Conservation (phyloP, 2,888 invertebrate genomes). For the Ceramica pisi region DNA sequence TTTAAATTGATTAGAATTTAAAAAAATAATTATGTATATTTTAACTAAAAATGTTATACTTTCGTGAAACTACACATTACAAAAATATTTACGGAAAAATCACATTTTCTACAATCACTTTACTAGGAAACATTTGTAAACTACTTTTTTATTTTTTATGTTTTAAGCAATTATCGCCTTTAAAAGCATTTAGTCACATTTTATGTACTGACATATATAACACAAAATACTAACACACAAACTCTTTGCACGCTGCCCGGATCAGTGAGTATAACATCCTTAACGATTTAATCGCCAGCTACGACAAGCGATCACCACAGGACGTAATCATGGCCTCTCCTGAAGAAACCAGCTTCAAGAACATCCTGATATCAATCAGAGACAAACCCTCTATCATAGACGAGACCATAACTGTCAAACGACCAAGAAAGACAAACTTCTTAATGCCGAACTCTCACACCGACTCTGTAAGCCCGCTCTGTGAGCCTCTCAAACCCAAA, state of each 20-base stretch:
- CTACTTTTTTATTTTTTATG: neutral
- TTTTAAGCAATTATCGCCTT: neutral
- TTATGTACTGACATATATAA: constrained; percentile 2
- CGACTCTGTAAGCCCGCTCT: constrained; percentile 80
- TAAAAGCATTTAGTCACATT: too few species aligned
- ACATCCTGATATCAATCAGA: constrained; percentile 84
- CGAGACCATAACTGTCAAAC: constrained; percentile 83
- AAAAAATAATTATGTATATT: neutral
- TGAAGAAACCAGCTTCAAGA: constrained; percentile 85
- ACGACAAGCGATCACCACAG: constrained; percentile 85
- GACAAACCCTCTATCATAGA: constrained; percentile 83
- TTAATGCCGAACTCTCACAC: constrained; percentile 81
- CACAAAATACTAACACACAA: constrained; percentile 61
- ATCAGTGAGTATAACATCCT: constrained; percentile 88
- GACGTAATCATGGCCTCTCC: constrained; percentile 89
- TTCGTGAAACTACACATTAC: too few species aligned
- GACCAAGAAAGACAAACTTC: constrained; percentile 81
- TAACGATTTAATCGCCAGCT: constrained; percentile 77
- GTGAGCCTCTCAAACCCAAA: constrained; percentile 80
- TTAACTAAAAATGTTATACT: too few species aligned
- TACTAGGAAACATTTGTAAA: neutral
- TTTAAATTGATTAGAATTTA: neutral
- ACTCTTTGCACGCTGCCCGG: constrained; percentile 64
- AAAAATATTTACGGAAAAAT: too few species aligned
- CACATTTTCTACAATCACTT: too few species aligned